Conservation (phyloP, 1,140 invertebrate genomes). For the Cydia amplana region DNA sequence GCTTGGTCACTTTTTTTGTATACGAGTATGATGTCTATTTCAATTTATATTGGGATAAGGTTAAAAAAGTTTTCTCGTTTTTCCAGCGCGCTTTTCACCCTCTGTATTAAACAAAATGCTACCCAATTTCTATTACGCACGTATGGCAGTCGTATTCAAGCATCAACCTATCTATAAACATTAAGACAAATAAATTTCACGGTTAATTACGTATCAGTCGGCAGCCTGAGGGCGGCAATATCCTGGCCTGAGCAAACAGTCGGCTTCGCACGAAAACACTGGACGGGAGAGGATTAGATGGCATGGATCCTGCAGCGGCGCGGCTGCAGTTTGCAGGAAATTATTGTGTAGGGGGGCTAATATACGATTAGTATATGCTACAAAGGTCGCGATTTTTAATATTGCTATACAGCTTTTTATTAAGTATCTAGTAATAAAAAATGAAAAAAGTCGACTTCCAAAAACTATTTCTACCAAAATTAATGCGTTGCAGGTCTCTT, state of each 20-base stretch:
- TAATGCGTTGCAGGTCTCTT: no score
- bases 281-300: neutral
- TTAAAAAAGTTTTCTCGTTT: neutral
- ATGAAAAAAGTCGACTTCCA: no score
- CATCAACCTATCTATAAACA: neutral
- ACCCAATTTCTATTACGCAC: neutral
- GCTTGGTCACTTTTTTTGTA: no score
- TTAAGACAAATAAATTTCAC: constrained; percentile 26
- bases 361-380: no score
- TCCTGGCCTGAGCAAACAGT: constrained; percentile 44
- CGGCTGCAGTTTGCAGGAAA: neutral
- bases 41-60: no score
- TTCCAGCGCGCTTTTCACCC: neutral
- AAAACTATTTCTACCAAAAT: no score
- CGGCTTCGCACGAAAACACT: constrained; percentile 41
- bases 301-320: neutral
- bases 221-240: constrained; percentile 44
- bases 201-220: constrained; percentile 28
- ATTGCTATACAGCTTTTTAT: no score
- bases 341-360: no score
- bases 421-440: no score
- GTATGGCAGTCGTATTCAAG: neutral
- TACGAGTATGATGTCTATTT: no score
- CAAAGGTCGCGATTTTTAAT: no score
- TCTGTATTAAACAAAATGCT: neutral